Evolutionary conservation across 1,140 invertebrate species (phyloP), one percentile per base, ranked within the genome.

Genomic region (Geopemphigus sp.): DNA sequence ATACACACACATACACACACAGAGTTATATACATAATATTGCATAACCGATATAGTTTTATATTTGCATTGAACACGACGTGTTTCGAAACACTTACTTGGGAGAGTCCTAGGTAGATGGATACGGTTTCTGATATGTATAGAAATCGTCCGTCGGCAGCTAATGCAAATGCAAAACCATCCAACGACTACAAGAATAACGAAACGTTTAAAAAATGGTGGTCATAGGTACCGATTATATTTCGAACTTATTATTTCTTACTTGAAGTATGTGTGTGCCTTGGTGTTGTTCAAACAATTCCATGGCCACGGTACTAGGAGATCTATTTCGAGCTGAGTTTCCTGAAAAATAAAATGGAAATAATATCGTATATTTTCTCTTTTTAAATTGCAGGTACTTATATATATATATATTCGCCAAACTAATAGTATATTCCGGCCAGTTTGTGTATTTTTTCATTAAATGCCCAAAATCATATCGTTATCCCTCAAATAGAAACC

Each of bases 51-150:
- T n/a, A n/a, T n/a, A n/a, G n/a, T n/a, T n/a, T n/a, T n/a, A n/a
- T n/a, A n/a, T n/a, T n/a, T n/a, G n/a, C n/a, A 54, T 5, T 39
- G 12, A n/a, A 22, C 26, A 32, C 4, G n/a, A n/a, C 26, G 32
- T 32, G 26, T 63, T 61, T 63, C 61, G 45, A 72, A 72, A 80
- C 63, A 74, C 89, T 92, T 87, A 97, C 95, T 92, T 98, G 97
- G 87, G 96, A 98, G 85, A 98, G 91, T 83, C 97, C 97, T 85
- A 98, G 90, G 89, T 98, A 98, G 87, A 98, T 98, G 84, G 96
- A 98, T 83, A 98, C 96, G 82, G 96, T 98, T 89, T 98, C 96
- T 82, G 96, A 98, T 88, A 98, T 97, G 89, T 98, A 98, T 84
- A 98, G 90, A 88, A 98, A 98, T 84, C 96, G 73, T 72, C 68